Base-by-base conservation (phyloP, 2,113 vertebrate genomes). In the Ailurus styani region DNA sequence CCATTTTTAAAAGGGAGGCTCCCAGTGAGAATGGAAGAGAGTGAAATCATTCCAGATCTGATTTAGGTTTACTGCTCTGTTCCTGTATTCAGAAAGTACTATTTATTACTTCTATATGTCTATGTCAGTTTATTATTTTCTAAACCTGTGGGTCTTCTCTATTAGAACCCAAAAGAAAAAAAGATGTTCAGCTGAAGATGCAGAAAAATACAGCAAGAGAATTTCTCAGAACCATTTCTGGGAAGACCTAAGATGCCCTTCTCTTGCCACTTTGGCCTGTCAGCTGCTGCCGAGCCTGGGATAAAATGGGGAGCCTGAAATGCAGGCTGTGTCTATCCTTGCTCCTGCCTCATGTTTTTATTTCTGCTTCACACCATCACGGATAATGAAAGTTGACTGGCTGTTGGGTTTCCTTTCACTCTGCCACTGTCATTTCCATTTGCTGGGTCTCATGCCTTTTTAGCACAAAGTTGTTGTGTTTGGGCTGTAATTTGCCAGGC, bases 401-500 rank as follows among this genome's bases (percentile, higher is more conserved):
- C 64, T 42, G 82, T 54, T 75, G 60, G 87, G 87, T 93, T 97
- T 96, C 94, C 97, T 97, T 94, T 90, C 90, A 87, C 79, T 91
- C 83, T 83, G 81, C 93, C 94, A 79, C 97, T 94, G 88, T 96
- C 94, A 29, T 96, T 95, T 96, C 93, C 95, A 93, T 88, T 94
- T 88, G 84, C 87, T 90, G 34, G n/a, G 40, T 87, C 97, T 93
- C 68, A 60, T 45, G 93, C 40, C 94, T 98, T 96, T 97, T 95
- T 90, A 97, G 77, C 92, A 98, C 84, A 82, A 27, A 81, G 47
- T 95, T 97, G 96, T 97, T 98, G 77, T 98, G 78, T 85, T 97
- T 96, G 94, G 92, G 95, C 34, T 93, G 72, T 78, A 88, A 87
- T 96, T 96, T 96, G 77, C 95, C 95, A 96, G 90, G 95, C 92